These are phyloP conservation scores for Silurus glanis DNA, from an alignment of 2,113 vertebrate species.

Conservation along the genomic window DNA sequence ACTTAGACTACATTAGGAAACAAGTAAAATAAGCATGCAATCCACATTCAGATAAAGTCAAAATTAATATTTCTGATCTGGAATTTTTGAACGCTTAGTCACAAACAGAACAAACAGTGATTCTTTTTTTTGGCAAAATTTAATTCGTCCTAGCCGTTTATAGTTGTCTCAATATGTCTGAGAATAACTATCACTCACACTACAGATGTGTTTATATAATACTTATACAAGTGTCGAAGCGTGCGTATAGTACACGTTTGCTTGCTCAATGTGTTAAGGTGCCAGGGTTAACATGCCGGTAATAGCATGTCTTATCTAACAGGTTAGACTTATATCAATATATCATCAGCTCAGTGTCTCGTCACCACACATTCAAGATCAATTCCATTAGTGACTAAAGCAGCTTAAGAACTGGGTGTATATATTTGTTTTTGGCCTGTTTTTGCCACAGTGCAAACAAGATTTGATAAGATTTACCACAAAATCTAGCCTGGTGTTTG, in stretches of 20 bases:
- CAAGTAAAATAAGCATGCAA: not conserved
- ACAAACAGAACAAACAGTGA: not conserved
- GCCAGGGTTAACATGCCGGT: not conserved
- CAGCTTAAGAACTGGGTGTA: constrained; percentile 53
- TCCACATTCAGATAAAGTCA: not conserved
- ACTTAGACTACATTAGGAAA: not conserved
- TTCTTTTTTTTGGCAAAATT: not conserved
- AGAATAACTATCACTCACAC: not conserved
- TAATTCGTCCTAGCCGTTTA: not conserved
- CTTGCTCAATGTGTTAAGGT: constrained; percentile 8
- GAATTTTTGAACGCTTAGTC: not conserved
- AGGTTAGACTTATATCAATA: constrained; percentile 54
- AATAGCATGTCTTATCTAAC: constrained; percentile 36
- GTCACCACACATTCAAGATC: constrained; percentile 57
- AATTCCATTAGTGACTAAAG: constrained; percentile 56
- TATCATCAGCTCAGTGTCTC: constrained; percentile 46
- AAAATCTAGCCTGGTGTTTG: not conserved
- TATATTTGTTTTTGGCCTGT: constrained; percentile 32
- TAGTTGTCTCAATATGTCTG: not conserved
- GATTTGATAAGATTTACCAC: constrained; percentile 28
- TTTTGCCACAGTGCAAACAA: constrained; percentile 32
- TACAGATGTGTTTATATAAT: not conserved
- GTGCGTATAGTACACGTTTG: not conserved
- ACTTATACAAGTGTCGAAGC: not conserved
- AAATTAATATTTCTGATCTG: not conserved